Conservation (phyloP, 2,888 invertebrate species). For the Lasioglossum vierecki region DNA sequence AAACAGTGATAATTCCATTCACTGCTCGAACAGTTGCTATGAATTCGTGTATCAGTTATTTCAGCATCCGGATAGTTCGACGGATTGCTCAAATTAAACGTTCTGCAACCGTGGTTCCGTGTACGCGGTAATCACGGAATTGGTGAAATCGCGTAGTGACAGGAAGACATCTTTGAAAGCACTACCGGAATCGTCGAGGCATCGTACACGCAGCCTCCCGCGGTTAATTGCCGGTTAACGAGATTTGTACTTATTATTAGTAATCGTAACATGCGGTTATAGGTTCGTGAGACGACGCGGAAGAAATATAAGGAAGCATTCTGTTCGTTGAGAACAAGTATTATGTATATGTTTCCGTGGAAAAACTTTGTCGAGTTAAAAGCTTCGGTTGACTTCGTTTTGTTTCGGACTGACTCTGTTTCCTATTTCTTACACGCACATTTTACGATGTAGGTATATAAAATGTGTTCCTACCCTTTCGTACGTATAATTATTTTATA, state of each 20-base stretch:
- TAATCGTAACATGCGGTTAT: background rate
- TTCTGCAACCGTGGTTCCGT: constrained; percentile 20
- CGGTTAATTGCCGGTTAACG: constrained; percentile 22
- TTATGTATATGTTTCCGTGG: background rate
- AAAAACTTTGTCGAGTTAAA: background rate
- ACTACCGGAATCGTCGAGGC: background rate
- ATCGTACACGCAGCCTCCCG: background rate
- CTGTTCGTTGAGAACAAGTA: background rate
- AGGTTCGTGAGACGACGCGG: background rate
- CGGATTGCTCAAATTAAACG: constrained; percentile 30
- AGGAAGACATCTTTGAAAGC: constrained; percentile 18
- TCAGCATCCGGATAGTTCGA: background rate
- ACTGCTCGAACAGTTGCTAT: background rate
- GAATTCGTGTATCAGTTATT: constrained; percentile 31
- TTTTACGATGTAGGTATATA: background rate
- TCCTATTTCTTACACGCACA: background rate
- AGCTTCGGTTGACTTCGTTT: background rate
- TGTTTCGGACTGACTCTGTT: background rate
- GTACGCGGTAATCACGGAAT: constrained; percentile 20
- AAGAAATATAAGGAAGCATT: constrained; percentile 10
- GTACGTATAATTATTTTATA: too few relatives aligned
- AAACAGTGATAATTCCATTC: too few relatives aligned
- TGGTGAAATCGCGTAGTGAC: constrained; percentile 22
- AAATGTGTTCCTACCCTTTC: too few relatives aligned
- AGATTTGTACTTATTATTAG: constrained; percentile 16